Evolutionary conservation across 2,113 vertebrate species (phyloP), one percentile per base, ranked within the genome.

Genomic region (Agelaius phoeniceus): DNA sequence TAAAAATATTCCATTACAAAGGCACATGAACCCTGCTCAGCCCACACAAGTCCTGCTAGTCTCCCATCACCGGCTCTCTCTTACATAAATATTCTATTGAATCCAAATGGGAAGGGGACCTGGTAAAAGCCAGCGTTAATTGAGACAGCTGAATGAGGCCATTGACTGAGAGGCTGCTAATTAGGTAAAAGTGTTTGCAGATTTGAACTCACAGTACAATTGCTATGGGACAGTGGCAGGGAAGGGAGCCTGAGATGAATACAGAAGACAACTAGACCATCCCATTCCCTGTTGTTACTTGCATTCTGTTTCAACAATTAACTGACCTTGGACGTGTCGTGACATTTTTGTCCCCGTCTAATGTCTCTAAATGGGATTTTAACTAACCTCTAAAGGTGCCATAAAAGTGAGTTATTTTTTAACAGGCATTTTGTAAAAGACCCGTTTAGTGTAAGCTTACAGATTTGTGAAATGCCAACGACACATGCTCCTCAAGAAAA

Each of bases 161-260:
- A 90, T 86, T 96, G 89, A 94, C 16, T 48, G 57, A 63, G 61
- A 43, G 55, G 39, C 67, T 94, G 68, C 30, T 96, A 88, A 90
- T 83, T 91, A 72, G 52, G 59, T 74, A 71, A 67, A 94, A 96
- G 81, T 67, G 89, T 93, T 95, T 87, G 78, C 91, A 93, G 93
- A 62, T 87, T 90, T 80, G 58, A 94, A 61, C n/a, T 69, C 55
- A 17, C 1, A 3, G 3, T 24, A 61, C 51, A 61, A 66, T 52
- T 49, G 31, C 67, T 88, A 5, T 41, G 63, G 78, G 84, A 93
- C 35, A 80, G 54, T 37, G 55, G 59, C 49, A 83, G 58, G 43
- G 48, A 82, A 51, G 22, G 37, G 77, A 89, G 44, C 69, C 46
- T 17, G 28, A 89, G 58, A 52, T 17, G 44, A 95, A 89, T 72